A percentile compares a stretch with the other conserved stretches of the same genome.
These are phyloP conservation scores for Leptoclinus maculatus DNA, from an alignment of 2,797 vertebrate species.

Conservation along the genomic window DNA sequence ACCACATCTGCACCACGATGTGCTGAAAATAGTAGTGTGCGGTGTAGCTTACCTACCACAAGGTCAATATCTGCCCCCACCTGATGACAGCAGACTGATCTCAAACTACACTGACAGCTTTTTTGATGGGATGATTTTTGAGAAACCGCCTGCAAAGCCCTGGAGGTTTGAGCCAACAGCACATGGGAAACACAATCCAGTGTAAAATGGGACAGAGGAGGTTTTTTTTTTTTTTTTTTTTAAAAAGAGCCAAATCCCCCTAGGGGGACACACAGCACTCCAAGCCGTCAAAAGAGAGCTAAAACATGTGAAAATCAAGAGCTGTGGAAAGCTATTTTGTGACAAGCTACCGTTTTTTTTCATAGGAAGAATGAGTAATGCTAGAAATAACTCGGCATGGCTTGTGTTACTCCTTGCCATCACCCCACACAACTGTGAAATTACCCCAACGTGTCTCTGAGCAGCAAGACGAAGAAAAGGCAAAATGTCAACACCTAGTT, in stretches of 20 bases:
- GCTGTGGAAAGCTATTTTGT: conserved; percentile 63
- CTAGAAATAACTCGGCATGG: conserved; percentile 33
- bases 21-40: conserved; percentile 53
- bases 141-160: conserved; percentile 66
- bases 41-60: conserved; percentile 67
- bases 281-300: conserved; percentile 40
- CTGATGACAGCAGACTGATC: conserved; percentile 67
- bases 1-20: conserved; percentile 35
- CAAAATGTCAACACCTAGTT: conserved; percentile 68
- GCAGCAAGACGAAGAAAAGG: conserved; percentile 38
- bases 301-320: conserved; percentile 58
- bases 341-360: conserved; percentile 2
- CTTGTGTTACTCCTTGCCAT: conserved; percentile 20
- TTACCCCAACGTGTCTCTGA: conserved; percentile 38
- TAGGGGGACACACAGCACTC: conserved; percentile 28
- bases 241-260: conserved; percentile 34
- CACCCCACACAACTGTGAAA: conserved; percentile 57
- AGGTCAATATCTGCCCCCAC: conserved; percentile 75
- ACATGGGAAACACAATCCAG: conserved; percentile 73
- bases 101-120: conserved; percentile 72
- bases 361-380: conserved; percentile 31
- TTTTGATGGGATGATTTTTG: conserved; percentile 78
- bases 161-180: conserved; percentile 59
- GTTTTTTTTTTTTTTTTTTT: not conserved
- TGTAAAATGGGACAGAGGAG: conserved; percentile 66